Percentiles rank a stretch among this genome's conserved stretches.
phyloP scores from a whole-genome alignment of 2,797 vertebrate genomes.

The Poeciliopsis infans region DNA sequence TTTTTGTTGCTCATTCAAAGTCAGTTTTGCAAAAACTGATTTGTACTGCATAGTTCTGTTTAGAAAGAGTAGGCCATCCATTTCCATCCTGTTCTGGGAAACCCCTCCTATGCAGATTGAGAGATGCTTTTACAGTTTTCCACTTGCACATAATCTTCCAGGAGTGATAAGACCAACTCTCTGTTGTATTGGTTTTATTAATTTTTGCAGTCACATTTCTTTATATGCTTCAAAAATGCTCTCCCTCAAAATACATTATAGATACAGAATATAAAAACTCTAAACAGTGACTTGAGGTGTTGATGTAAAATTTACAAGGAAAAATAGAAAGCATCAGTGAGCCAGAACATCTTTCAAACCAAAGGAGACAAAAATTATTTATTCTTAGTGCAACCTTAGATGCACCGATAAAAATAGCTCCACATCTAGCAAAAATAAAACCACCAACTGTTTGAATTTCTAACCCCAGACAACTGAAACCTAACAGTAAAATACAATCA shows the following conservation, averaged over 20 bases:
- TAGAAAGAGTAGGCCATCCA: too few species aligned
- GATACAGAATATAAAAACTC: conserved; percentile 22
- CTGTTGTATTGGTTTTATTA: conserved; percentile 21
- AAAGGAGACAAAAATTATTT: conserved; percentile 55
- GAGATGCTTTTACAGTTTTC: neutral
- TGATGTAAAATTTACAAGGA: conserved; percentile 8
- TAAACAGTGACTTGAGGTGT: conserved; percentile 12
- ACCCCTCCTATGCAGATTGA: neutral
- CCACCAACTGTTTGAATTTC: conserved; percentile 18
- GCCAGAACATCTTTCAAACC: conserved; percentile 31
- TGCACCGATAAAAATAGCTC: conserved; percentile 27
- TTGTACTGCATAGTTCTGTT: neutral
- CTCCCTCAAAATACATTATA: conserved; percentile 5
- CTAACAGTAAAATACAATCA: conserved; percentile 9
- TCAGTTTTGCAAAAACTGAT: neutral
- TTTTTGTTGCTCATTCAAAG: neutral
- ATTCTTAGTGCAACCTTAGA: conserved; percentile 66
- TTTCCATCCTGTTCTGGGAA: neutral
- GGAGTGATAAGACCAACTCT: neutral
- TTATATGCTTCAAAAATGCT: neutral
- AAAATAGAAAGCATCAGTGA: conserved; percentile 10
- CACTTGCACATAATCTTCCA: neutral
- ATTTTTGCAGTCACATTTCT: conserved; percentile 26
- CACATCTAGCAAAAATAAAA: conserved; percentile 14
- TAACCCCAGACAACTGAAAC: conserved; percentile 18